Evolutionary conservation across 2,797 vertebrate species (phyloP).

Genomic region (Manis pentadactyla): DNA sequence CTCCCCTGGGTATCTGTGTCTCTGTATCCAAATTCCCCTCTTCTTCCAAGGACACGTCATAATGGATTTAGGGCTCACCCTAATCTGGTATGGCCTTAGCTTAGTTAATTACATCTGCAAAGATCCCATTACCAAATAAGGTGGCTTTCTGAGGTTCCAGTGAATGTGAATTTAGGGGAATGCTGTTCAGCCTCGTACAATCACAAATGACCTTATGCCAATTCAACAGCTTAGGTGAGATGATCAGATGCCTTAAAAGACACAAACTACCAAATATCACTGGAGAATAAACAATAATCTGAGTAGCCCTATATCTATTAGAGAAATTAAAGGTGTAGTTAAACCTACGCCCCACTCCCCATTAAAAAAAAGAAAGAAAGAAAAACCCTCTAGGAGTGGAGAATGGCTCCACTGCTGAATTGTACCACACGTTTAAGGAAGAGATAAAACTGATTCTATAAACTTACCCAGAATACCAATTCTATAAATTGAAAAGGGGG

Average conservation of each 20-base stretch:
- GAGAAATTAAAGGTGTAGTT: not conserved
- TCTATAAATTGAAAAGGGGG: not conserved
- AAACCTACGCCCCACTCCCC: not conserved
- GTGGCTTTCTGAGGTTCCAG: not conserved
- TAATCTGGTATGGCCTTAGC: not conserved
- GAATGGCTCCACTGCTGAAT: not conserved
- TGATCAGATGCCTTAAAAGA: not conserved
- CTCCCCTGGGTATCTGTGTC: no score
- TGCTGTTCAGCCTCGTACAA: no score
- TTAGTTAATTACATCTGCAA: not conserved
- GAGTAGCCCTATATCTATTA: not conserved
- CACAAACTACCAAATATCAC: not conserved
- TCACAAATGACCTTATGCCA: not conserved
- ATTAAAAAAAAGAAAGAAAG: not conserved
- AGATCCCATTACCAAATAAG: not conserved
- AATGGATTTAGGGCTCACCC: not conserved
- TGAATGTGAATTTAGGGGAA: not conserved
- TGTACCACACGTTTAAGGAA: not conserved
- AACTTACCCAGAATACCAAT: not conserved
- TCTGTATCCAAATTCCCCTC: not conserved
- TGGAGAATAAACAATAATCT: not conserved
- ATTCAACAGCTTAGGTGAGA: not conserved
- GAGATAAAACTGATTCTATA: not conserved
- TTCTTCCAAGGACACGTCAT: not conserved
- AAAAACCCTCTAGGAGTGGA: not conserved